Conservation (phyloP, 2,113 vertebrate genomes). For the Tenrec ecaudatus region DNA sequence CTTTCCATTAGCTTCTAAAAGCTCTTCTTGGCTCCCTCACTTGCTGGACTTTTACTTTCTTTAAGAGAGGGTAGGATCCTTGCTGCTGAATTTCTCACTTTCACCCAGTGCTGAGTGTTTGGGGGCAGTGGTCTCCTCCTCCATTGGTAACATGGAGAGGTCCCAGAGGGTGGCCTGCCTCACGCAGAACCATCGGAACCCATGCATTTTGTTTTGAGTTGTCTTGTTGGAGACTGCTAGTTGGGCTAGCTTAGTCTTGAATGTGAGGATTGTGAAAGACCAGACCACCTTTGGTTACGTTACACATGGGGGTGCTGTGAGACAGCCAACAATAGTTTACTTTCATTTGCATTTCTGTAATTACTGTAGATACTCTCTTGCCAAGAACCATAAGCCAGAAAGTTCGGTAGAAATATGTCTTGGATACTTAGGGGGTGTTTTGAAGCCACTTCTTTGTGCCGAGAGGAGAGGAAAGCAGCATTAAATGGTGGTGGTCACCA, state of each 20-base stretch:
- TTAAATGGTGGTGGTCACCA: neutral
- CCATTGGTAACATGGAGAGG: neutral
- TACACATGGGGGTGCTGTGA: neutral
- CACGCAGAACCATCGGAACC: neutral
- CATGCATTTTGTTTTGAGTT: too few relatives aligned
- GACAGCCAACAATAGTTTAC: neutral
- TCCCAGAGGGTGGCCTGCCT: neutral
- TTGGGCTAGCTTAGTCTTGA: too few relatives aligned
- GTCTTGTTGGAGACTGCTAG: too few relatives aligned
- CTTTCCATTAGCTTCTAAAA: neutral
- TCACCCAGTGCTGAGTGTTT: neutral
- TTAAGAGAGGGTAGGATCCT: neutral
- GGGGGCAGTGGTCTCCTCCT: neutral
- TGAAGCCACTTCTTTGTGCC: neutral
- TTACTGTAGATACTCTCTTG: conserved; percentile 12
- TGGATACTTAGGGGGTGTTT: conserved; percentile 7
- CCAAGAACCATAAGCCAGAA: neutral
- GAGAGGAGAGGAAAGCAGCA: neutral
- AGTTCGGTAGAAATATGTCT: neutral
- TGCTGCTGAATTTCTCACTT: neutral
- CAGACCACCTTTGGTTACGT: neutral
- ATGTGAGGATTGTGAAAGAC: neutral
- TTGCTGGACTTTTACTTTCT: neutral
- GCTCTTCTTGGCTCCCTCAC: neutral
- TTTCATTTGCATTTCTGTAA: conserved; percentile 22